Percentiles rank a stretch among this genome's conserved stretches.
Conservation (phyloP, 1,140 invertebrate species). For the Lordiphosa mommai region DNA sequence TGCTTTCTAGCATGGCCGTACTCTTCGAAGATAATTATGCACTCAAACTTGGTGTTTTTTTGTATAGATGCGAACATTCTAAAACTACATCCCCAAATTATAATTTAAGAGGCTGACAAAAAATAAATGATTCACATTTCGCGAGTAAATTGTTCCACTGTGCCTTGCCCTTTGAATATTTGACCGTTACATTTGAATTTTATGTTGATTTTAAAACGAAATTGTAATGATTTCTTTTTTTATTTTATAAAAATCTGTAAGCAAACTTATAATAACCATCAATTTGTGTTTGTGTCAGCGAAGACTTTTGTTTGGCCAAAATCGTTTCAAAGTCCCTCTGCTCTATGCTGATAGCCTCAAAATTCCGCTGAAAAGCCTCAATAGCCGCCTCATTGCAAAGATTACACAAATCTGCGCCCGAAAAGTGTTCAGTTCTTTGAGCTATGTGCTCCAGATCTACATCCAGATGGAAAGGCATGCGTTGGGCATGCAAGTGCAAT, state of each 20-base stretch:
- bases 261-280: conserved; percentile 77
- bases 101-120: too few species aligned
- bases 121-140: too few species aligned
- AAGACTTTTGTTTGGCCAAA: conserved; percentile 81
- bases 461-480: conserved; percentile 83
- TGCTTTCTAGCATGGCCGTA: too few species aligned
- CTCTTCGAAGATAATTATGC: too few species aligned
- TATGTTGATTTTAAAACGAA: background rate
- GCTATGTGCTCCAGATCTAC: conserved; percentile 84
- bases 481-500: conserved; percentile 82
- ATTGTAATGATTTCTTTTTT: too few species aligned
- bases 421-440: conserved; percentile 83
- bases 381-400: conserved; percentile 85
- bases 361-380: conserved; percentile 82
- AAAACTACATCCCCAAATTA: too few species aligned
- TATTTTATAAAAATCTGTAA: conserved; percentile 23
- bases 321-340: conserved; percentile 82
- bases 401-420: conserved; percentile 89
- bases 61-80: too few species aligned
- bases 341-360: conserved; percentile 79
- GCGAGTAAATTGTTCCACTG: too few species aligned
- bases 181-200: too few species aligned
- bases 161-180: too few species aligned
- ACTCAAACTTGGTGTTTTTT: too few species aligned
- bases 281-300: conserved; percentile 80